These are phyloP conservation scores for Homarus gammarus DNA, from an alignment of 2,888 invertebrate genomes.

Conservation along the genomic window DNA sequence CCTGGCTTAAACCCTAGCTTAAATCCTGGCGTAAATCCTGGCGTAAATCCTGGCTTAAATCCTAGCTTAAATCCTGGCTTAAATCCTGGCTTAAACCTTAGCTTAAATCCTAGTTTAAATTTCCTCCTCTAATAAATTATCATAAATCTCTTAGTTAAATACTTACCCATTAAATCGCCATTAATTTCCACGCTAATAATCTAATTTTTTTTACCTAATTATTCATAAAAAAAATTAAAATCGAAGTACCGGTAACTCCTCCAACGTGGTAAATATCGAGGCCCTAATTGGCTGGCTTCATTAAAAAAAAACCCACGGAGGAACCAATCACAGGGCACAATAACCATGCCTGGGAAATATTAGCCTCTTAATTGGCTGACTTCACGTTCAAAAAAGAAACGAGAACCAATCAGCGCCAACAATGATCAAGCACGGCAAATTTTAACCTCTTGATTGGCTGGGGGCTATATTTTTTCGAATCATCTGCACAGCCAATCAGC, in stretches of 20 bases:
- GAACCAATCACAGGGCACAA: conserved; percentile 10
- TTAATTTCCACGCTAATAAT: no score
- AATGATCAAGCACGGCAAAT: background rate
- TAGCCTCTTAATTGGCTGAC: conserved; percentile 18
- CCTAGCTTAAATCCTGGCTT: no score
- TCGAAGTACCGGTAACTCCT: no score
- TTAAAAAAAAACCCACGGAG: background rate
- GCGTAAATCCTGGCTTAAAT: no score
- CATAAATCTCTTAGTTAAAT: no score
- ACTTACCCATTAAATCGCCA: no score
- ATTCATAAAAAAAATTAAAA: background rate
- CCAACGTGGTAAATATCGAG: background rate
- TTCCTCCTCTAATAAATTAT: no score
- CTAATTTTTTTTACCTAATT: background rate
- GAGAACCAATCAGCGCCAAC: conserved; percentile 2
- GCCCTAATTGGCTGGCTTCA: background rate
- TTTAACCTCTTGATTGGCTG: background rate
- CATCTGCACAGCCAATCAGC: background rate
- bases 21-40: no score
- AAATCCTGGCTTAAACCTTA: no score
- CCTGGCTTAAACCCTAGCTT: no score
- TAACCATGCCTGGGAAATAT: conserved; percentile 18
- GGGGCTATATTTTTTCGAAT: background rate
- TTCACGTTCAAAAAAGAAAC: background rate
- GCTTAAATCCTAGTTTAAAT: no score